Percentiles rank a stretch among this genome's conserved stretches.
Evolutionary conservation across 2,888 invertebrate genomes (phyloP).

Genomic region (Chironomus tentans): DNA sequence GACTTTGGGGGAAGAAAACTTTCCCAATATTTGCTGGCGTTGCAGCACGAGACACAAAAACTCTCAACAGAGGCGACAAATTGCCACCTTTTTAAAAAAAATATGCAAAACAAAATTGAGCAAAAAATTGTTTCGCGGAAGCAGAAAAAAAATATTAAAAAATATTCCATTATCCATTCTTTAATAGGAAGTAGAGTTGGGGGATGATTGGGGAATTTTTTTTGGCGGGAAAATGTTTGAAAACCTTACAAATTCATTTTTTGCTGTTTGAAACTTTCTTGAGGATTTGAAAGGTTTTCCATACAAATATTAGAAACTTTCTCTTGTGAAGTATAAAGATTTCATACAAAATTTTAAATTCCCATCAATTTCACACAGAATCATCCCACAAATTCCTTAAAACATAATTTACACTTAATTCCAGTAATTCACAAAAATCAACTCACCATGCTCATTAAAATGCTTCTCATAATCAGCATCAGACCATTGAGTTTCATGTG

Average conservation of each 20-base stretch:
- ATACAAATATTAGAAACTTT: too few relatives aligned
- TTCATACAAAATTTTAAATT: too few relatives aligned
- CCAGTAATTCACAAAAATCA: not conserved
- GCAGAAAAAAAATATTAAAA: not conserved
- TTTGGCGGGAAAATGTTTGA: too few relatives aligned
- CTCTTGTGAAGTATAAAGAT: too few relatives aligned
- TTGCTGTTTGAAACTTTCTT: too few relatives aligned
- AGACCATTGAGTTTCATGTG: constrained; percentile 64
- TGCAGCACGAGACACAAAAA: not conserved
- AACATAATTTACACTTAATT: too few relatives aligned
- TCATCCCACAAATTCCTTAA: too few relatives aligned
- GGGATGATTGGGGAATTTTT: not conserved
- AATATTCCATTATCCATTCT: not conserved
- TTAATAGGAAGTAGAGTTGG: not conserved
- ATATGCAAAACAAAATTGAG: not conserved
- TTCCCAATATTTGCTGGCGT: not conserved
- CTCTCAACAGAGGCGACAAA: constrained; percentile 10
- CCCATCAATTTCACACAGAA: too few relatives aligned
- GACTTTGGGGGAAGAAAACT: constrained; percentile 28
- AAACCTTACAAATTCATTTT: too few relatives aligned
- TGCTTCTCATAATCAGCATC: constrained; percentile 85
- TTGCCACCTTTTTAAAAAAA: not conserved
- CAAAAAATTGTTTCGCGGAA: not conserved
- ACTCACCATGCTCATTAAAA: constrained; percentile 75
- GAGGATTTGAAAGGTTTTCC: too few relatives aligned